These are phyloP conservation scores for Gisinianus flammeolus DNA, from an alignment of 2,888 invertebrate species.

Conservation along the genomic window DNA sequence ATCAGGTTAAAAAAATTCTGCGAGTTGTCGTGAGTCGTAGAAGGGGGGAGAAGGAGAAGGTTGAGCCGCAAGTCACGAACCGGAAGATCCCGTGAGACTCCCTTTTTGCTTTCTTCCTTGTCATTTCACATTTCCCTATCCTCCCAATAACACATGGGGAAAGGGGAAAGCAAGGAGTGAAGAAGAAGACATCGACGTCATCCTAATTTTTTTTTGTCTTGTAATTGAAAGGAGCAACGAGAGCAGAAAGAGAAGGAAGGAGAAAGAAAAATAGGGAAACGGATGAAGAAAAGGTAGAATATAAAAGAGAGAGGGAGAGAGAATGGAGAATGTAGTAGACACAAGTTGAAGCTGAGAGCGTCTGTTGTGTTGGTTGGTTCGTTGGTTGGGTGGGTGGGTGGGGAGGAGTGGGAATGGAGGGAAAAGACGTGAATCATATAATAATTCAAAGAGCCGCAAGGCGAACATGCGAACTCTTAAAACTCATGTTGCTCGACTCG, in stretches of 20 bases:
- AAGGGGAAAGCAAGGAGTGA: not conserved
- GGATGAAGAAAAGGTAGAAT: not conserved
- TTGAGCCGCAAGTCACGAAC: not conserved
- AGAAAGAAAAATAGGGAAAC: not conserved
- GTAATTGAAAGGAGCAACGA: not conserved
- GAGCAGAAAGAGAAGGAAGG: not conserved
- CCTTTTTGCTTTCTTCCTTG: too few species aligned
- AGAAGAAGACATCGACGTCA: not conserved
- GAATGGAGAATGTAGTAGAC: not conserved
- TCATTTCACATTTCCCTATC: too few species aligned
- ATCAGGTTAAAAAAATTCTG: not conserved
- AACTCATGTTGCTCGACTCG: not conserved
- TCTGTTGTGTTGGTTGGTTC: too few species aligned
- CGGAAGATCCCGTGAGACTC: too few species aligned
- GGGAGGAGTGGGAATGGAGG: not conserved
- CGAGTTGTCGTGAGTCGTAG: not conserved
- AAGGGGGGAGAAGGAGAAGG: not conserved
- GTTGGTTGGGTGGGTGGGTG: too few species aligned
- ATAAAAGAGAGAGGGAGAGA: not conserved
- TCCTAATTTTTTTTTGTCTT: too few species aligned
- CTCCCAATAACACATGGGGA: too few species aligned
- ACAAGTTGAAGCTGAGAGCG: not conserved
- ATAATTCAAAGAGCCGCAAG: conserved; percentile 26
- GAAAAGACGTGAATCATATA: conserved; percentile 11
- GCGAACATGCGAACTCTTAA: conserved; percentile 13